These are phyloP conservation scores for Pristis pectinata DNA, from an alignment of 2,797 vertebrate genomes.

Conservation along the genomic window DNA sequence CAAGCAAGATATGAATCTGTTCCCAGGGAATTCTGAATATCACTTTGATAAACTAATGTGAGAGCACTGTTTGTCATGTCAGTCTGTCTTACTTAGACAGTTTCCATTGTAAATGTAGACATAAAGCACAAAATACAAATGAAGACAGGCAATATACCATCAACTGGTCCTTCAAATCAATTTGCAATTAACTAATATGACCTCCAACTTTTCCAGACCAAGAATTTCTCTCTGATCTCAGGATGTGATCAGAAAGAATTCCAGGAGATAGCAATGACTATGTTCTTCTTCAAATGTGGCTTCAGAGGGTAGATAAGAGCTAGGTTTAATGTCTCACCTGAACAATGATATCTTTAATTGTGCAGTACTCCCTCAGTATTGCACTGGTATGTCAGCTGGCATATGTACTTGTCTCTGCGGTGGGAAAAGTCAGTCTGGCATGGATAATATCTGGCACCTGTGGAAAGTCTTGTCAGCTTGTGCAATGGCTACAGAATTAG, in stretches of 20 bases:
- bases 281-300: neutral
- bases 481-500: neutral
- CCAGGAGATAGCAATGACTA: neutral
- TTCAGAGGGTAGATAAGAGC: neutral
- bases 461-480: neutral
- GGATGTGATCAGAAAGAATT: neutral
- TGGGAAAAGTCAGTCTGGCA: neutral
- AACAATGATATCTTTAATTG: neutral
- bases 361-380: neutral
- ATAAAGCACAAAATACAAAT: neutral
- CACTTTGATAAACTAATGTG: slow-evolving; percentile 4
- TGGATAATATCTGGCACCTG: neutral
- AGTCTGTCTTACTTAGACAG: no score
- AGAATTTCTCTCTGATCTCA: neutral
- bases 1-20: neutral
- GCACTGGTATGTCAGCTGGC: neutral
- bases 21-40: neutral
- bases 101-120: neutral
- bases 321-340: neutral
- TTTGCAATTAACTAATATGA: neutral
- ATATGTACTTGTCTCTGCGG: neutral
- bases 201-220: neutral
- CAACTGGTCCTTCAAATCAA: neutral
- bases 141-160: neutral
- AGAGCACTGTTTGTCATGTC: neutral